phyloP scores from a whole-genome alignment of 1,140 invertebrate species.

The Aphidius ervi region DNA sequence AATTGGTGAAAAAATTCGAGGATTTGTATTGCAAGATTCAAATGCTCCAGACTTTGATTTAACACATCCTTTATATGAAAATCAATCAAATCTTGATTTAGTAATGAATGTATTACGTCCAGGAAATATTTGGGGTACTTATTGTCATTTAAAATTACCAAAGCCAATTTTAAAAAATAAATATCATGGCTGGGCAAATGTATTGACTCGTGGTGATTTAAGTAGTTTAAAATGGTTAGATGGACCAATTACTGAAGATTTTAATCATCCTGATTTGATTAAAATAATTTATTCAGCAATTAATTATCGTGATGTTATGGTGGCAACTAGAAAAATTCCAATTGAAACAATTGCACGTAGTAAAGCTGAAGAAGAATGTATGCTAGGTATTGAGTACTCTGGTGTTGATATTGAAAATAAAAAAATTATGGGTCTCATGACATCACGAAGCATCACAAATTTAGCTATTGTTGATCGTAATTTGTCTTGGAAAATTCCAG shows the following conservation, averaged over 20 bases:
- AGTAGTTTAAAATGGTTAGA: conserved; percentile 94
- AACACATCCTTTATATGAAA: conserved; percentile 55
- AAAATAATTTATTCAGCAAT: conserved; percentile 88
- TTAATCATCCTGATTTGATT: conserved; percentile 64
- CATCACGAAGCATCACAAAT: conserved; percentile 84
- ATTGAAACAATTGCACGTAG: conserved; percentile 90
- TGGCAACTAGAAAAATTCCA: conserved; percentile 91
- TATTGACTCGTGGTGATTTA: conserved; percentile 52
- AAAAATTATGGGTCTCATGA: conserved; percentile 90
- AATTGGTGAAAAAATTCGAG: conserved; percentile 70
- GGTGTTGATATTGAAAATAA: conserved; percentile 71
- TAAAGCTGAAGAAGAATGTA: conserved; percentile 80
- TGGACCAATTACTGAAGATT: conserved; percentile 61
- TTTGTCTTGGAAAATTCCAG: conserved; percentile 89
- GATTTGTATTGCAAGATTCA: conserved; percentile 64
- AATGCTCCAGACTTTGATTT: conserved; percentile 61
- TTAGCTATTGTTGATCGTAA: conserved; percentile 77
- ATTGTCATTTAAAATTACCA: conserved; percentile 66
- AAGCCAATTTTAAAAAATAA: no score
- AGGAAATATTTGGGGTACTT: conserved; percentile 77
- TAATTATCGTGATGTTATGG: conserved; percentile 94
- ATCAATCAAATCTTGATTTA: conserved; percentile 72
- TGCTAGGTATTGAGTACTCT: conserved; percentile 91
- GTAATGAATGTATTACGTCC: conserved; percentile 74
- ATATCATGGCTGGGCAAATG: no score